These are phyloP conservation scores for Macrobrachium rosenbergii DNA, from an alignment of 1,140 invertebrate genomes.

Conservation along the genomic window DNA sequence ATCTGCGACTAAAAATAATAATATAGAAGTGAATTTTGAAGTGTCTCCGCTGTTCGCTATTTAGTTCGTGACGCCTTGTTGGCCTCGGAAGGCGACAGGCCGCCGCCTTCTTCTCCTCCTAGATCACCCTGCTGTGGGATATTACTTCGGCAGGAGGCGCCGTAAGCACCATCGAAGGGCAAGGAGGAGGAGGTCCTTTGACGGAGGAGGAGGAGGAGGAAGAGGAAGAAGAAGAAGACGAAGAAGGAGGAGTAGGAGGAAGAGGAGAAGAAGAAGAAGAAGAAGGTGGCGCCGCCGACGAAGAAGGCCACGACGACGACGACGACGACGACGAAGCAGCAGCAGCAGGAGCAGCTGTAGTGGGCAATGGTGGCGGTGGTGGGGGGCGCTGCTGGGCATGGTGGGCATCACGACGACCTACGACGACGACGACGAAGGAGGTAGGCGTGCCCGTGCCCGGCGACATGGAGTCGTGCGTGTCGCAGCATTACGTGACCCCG, in stretches of 20 bases:
- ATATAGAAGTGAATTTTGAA: too few species aligned
- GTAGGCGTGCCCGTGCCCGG: too few species aligned
- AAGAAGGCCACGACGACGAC: slow-evolving; percentile 34
- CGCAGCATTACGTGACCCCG: slow-evolving; percentile 66
- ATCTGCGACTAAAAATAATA: too few species aligned
- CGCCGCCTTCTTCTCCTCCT: too few species aligned
- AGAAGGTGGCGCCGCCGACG: slow-evolving; percentile 35
- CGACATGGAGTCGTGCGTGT: slow-evolving; percentile 66
- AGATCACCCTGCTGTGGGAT: slow-evolving; percentile 21
- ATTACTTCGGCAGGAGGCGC: not conserved
- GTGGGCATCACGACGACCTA: too few species aligned
- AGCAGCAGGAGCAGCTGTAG: slow-evolving; percentile 45
- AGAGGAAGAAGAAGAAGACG: slow-evolving; percentile 43
- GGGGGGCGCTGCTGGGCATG: too few species aligned
- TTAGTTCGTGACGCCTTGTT: not conserved
- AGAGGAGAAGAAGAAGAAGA: slow-evolving; percentile 30
- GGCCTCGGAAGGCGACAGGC: not conserved
- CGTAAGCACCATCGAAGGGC: too few species aligned
- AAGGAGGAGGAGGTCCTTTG: slow-evolving; percentile 38
- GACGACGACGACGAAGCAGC: slow-evolving; percentile 30
- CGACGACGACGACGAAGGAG: too few species aligned
- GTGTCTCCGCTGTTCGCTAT: too few species aligned
- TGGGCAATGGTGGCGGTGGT: slow-evolving; percentile 49
- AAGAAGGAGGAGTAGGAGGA: slow-evolving; percentile 35
- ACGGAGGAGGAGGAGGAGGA: slow-evolving; percentile 26